Conservation (phyloP, 1,140 invertebrate genomes). For the Atta colombica region DNA sequence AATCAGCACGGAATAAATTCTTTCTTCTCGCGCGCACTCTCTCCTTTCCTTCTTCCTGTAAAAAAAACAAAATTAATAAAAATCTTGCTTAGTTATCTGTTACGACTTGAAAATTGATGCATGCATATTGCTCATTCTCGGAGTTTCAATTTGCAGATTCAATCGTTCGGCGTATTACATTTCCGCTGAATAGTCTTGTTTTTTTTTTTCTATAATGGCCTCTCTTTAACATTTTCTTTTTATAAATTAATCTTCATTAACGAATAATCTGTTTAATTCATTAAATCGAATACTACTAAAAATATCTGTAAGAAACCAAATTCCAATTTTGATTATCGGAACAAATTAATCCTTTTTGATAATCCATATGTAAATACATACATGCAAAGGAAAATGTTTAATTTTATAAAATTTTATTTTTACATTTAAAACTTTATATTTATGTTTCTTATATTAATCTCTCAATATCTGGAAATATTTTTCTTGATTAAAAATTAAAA, state of each 20-base stretch:
- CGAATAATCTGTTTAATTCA: neutral
- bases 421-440: neutral
- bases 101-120: constrained; percentile 11
- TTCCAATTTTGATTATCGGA: neutral
- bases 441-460: neutral
- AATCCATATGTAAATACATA: neutral
- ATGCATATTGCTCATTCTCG: neutral
- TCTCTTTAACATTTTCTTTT: neutral
- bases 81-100: neutral
- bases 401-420: neutral
- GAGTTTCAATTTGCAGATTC: neutral
- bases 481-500: neutral
- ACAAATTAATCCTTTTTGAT: neutral
- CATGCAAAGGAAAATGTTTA: neutral
- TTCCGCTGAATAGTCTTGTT: neutral
- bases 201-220: neutral
- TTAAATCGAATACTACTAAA: neutral
- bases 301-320: neutral
- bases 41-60: neutral
- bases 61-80: constrained; percentile 24
- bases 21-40: neutral
- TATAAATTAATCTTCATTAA: neutral
- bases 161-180: neutral
- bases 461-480: neutral
- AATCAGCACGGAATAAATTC: neutral